phyloP scores from a whole-genome alignment of 2,113 vertebrate genomes.

The Pygoscelis antarcticus region DNA sequence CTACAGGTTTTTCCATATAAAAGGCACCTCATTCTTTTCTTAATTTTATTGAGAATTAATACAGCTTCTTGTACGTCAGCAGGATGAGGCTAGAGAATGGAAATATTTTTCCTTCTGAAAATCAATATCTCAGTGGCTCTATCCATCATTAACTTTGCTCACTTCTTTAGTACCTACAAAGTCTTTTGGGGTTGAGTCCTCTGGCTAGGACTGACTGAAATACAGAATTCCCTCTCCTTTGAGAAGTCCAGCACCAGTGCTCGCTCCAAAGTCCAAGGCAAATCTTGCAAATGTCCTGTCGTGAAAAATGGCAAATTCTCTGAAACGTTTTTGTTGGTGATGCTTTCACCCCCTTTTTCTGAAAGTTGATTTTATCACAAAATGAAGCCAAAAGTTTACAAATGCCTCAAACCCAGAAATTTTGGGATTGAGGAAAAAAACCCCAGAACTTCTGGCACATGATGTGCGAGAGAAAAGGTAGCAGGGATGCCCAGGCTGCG shows the following conservation, averaged over 20 bases:
- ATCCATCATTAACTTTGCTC: not conserved
- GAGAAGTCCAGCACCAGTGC: not conserved
- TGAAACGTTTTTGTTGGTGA: not conserved
- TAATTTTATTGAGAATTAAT: constrained; percentile 44
- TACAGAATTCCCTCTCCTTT: not conserved
- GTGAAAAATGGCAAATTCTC: not conserved
- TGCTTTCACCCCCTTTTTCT: not conserved
- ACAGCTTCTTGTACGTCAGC: constrained; percentile 14
- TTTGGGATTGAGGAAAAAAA: not conserved
- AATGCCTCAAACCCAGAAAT: not conserved
- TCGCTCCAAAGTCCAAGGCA: not conserved
- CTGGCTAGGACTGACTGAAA: not conserved
- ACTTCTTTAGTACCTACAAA: not conserved
- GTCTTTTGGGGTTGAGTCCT: not conserved
- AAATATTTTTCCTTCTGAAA: constrained; percentile 16
- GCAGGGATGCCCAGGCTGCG: not conserved
- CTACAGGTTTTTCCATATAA: constrained; percentile 19
- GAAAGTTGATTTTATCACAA: not conserved
- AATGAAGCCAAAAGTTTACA: not conserved
- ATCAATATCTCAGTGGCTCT: not conserved
- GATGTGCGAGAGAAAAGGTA: not conserved
- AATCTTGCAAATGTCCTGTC: not conserved
- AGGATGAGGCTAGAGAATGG: not conserved
- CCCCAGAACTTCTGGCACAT: not conserved
- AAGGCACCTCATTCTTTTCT: constrained; percentile 15